Base-by-base conservation (phyloP, 2,797 vertebrate species). In the Bucorvus abyssinicus region DNA sequence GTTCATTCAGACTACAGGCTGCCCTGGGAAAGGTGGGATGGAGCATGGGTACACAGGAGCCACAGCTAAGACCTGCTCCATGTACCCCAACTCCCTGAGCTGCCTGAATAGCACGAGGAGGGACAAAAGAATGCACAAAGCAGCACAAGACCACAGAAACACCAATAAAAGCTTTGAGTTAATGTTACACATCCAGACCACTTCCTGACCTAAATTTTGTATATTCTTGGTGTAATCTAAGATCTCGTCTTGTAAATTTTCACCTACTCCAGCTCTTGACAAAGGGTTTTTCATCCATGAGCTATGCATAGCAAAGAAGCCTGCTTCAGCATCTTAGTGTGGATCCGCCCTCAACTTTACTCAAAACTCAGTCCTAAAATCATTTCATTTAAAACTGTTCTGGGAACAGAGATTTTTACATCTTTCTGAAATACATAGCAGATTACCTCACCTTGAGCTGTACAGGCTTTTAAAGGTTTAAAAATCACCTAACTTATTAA, bases 21-120 rank as follows among this genome's bases (percentile, higher is more conserved):
- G 40, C 30, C 57, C 61, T 60, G 65, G 73, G 77, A 87, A 75
- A 68, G 29, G 36, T 0, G 5, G 86, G 44, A 73, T 45, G 30
- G 29, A 71, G 24, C 24, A 8, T 0, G 10, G 36, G 36, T 27
- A 64, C 15, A 11, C 26, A 30, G 29, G 0, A 24, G 44, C 38
- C 70, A 55, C 20, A 45, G 42, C 55, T 45, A n/a, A 2, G 8
- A 74, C 18, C 22, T 14, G 40, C 36, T 45, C 38, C 9, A 34
- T 1, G 0, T 8, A 14, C 27, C 26, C 13, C 77, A 69, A 9
- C 21, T 30, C 17, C 47, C 27, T n/a, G 32, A 1, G 19, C 14
- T 47, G n/a, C 3, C 0, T 0, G 12, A 77, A 85, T 1, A 40
- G 36, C 6, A 2, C 44, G 61, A 27, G 19, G 6, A 40, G 16